Evolutionary conservation across 2,888 invertebrate species (phyloP), one percentile per base, ranked within the genome.

Genomic region (Leptura quadrifasciata): DNA sequence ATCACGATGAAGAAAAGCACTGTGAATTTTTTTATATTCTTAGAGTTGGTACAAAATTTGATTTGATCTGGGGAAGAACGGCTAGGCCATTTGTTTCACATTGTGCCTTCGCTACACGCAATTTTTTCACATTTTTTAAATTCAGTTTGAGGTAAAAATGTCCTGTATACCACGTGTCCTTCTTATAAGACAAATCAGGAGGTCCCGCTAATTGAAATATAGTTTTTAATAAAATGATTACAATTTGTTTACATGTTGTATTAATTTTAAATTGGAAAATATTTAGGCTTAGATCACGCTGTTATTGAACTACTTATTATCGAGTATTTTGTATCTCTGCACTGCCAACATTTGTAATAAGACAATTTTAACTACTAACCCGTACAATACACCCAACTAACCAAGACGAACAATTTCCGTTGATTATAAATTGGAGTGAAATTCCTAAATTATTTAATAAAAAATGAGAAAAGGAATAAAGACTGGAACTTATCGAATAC

Each of bases 401-500:
- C 18, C 55, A 5, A 31, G 55, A 20, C n/a, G 18, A 39, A 54
- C 18, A 24, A 24, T 17, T 31, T 70, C 80, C 82, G 84, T 76
- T 85, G 84, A 84, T 85, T 85, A 84, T 85, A 85, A 85, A 84
- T 84, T 85, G 83, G 80, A 74, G 61, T 39, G 18, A 47, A 55
- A 35, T 68, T 76, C 75, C 68, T 77, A 80, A 83, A 82, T 78
- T 83, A 79, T 78, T 80, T 64, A 76, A 76, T 78, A 79, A 72
- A 77, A 72, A 68, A 75, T 72, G 77, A 78, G 64, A 76, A 73
- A 81, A 80, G 80, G 84, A 81, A 79, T 76, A 80, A 87, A 87
- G 86, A 86, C 86, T 86, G 86, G 83, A 77, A 78, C 82, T 83
- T 84, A 84, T 85, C 83, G 81, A 75, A 74, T 77, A 76, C 24